Evolutionary conservation across 1,140 invertebrate genomes (phyloP), one percentile per base, ranked within the genome.

Genomic region (Globodera ellingtonae): DNA sequence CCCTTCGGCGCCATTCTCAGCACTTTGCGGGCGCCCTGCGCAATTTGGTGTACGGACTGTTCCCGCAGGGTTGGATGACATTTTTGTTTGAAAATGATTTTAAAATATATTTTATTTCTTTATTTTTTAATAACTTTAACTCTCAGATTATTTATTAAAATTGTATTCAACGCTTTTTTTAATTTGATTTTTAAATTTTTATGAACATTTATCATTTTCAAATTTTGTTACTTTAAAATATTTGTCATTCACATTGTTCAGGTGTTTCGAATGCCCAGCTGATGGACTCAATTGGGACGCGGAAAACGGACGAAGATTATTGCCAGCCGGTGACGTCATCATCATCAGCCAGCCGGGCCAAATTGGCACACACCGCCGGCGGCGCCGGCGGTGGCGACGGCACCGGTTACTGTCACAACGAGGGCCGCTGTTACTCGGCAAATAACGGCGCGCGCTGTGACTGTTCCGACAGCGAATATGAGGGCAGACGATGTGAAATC

Each of bases 381-480:
- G 35, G 13, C 6, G 67, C 15, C 21, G 62, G 15, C 56, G 24
- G 56, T 46, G 56, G 18, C 56, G 24, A 70, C 52, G 56, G 18
- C 72, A 13, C 44, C 46, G 56, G 82, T 6, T 85, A 84, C 67
- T 85, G 95, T 90, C 93, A 95, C 89, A 94, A 98, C 88, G 94
- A 94, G 24, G 95, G 95, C 44, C 94, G 95, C 83, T 98, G 95
- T 90, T 95, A 97, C 90, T 95, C 94, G 78, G 96, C 95, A 7
- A 95, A 97, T 91, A 93, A 93, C 79, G 95, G 95, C 18, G 94
- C 95, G 62, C 93, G 94, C 86, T 98, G 96, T 91, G 95, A 98
- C 90, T 98, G 96, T 89, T 92, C 94, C 52, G 93, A 93, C 86
- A 93, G 94, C 10, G 94, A 96, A 89, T 97, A 94, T 90, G 94